These are phyloP conservation scores for Brotula barbata DNA, from an alignment of 2,797 vertebrate species.

Conservation along the genomic window DNA sequence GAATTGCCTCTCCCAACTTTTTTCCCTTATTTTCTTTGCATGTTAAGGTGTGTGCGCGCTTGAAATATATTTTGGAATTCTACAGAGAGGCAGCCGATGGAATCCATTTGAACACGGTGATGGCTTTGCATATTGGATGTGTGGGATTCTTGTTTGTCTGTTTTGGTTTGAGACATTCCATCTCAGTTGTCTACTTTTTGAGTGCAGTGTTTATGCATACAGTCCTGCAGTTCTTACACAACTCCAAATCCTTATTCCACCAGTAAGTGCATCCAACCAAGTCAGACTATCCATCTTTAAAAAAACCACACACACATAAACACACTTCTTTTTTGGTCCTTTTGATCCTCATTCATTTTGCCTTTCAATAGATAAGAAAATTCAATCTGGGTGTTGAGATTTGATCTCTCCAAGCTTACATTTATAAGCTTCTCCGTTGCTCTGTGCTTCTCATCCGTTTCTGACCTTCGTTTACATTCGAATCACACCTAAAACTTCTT, in stretches of 20 bases:
- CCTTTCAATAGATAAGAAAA: slow-evolving; percentile 8
- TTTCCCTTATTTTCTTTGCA: no score
- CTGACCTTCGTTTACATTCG: background rate
- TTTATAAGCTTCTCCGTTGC: background rate
- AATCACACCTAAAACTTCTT: background rate
- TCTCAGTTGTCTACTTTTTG: slow-evolving; percentile 14
- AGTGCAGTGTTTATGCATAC: slow-evolving; percentile 10
- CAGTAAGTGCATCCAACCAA: slow-evolving; percentile 10
- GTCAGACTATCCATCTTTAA: slow-evolving; percentile 27
- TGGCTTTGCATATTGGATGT: background rate
- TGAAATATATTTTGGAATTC: slow-evolving; percentile 10
- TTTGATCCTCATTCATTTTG: slow-evolving; percentile 1
- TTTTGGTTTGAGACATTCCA: slow-evolving; percentile 4
- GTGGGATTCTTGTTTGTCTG: slow-evolving; percentile 12
- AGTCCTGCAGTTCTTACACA: slow-evolving; percentile 19
- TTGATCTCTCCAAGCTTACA: background rate
- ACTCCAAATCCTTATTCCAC: slow-evolving; percentile 25
- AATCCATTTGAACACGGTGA: slow-evolving; percentile 3
- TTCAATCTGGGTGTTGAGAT: slow-evolving; percentile 15
- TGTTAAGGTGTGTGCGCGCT: slow-evolving; percentile 12
- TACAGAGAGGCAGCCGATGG: background rate
- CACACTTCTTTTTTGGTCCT: slow-evolving; percentile 6
- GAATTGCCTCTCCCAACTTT: no score
- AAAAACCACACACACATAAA: slow-evolving; percentile 1
- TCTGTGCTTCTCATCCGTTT: background rate